Evolutionary conservation across 2,888 invertebrate genomes (phyloP).

Genomic region (Suillia variegata): DNA sequence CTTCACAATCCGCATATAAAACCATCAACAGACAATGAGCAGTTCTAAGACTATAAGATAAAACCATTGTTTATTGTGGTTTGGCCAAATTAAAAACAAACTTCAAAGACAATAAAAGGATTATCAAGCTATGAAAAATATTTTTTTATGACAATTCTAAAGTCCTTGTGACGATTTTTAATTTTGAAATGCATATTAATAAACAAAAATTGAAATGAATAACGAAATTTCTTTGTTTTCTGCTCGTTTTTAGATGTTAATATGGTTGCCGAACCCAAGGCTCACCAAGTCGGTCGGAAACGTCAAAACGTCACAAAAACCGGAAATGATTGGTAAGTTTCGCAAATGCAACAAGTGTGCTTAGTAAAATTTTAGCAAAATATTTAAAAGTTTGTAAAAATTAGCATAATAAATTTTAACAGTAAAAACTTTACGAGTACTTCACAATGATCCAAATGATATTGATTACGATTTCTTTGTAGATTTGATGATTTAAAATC

Average conservation of each 20-base stretch:
- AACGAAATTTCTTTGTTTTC: too few species aligned
- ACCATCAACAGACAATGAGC: neutral
- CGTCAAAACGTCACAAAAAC: conserved; percentile 68
- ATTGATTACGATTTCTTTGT: too few species aligned
- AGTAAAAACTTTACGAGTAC: too few species aligned
- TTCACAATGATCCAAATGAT: too few species aligned
- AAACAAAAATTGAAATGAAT: neutral
- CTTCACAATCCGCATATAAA: neutral
- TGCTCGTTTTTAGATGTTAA: conserved; percentile 73
- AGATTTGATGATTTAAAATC: too few species aligned
- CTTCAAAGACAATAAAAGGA: conserved; percentile 24
- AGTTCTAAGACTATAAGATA: conserved; percentile 7
- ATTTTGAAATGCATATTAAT: neutral
- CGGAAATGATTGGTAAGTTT: conserved; percentile 68
- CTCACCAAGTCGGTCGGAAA: conserved; percentile 69
- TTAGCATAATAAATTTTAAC: too few species aligned
- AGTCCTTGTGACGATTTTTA: too few species aligned
- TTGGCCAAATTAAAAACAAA: conserved; percentile 12
- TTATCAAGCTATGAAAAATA: conserved; percentile 7
- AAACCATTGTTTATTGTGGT: conserved; percentile 26
- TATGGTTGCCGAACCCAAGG: conserved; percentile 73
- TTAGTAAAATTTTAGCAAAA: too few species aligned
- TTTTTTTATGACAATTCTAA: too few species aligned
- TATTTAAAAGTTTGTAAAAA: too few species aligned
- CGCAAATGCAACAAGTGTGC: neutral